phyloP scores from a whole-genome alignment of 2,113 vertebrate genomes.

The Cryptomyrus ogoouensis region DNA sequence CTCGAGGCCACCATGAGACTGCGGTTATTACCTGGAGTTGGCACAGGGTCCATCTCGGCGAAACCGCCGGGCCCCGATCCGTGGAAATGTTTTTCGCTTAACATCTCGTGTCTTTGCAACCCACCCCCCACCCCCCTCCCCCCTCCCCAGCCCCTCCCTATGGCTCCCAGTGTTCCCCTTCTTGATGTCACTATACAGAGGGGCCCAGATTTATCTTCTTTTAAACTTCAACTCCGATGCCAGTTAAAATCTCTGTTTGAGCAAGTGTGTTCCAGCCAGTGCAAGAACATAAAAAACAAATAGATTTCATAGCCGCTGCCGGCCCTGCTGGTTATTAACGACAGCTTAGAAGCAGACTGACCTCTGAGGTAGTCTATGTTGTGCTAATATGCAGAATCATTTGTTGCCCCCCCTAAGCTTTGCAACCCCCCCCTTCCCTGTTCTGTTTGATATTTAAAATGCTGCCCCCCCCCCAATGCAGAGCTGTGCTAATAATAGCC shows the following conservation, averaged over 20 bases:
- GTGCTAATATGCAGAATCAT: not conserved
- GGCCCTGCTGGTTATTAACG: not conserved
- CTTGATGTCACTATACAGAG: not conserved
- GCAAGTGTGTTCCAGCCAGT: not conserved
- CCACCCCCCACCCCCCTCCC: too few relatives aligned
- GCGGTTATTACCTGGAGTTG: not conserved
- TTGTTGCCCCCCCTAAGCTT: not conserved
- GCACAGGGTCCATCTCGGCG: not conserved
- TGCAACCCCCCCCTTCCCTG: not conserved
- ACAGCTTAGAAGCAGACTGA: not conserved
- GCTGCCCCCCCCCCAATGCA: slow-evolving; percentile 21
- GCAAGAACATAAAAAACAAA: not conserved
- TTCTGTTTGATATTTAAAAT: slow-evolving; percentile 25
- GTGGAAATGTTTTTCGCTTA: not conserved
- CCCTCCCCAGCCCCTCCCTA: not conserved
- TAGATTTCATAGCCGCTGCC: not conserved
- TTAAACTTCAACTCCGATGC: not conserved
- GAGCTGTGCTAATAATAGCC: slow-evolving; percentile 27
- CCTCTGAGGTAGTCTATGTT: not conserved
- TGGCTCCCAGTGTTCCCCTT: not conserved
- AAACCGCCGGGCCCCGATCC: not conserved
- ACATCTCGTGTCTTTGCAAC: not conserved
- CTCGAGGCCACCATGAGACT: not conserved
- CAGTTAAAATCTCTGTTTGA: not conserved
- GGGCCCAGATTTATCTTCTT: not conserved